phyloP scores from a whole-genome alignment of 2,113 vertebrate genomes.

The Bos indicus region DNA sequence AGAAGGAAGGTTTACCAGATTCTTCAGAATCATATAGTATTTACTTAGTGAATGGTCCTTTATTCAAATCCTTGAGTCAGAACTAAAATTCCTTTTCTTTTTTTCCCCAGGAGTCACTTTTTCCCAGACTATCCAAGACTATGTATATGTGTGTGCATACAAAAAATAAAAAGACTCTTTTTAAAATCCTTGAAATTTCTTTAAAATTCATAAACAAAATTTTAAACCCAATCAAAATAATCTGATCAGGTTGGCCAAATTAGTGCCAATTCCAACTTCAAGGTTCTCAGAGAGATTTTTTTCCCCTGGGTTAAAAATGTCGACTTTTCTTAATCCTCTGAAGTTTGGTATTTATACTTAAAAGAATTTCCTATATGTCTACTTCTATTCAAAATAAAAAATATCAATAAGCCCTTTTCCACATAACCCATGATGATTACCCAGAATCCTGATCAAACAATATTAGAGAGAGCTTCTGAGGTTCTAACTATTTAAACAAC shows the following conservation, averaged over 20 bases:
- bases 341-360: not conserved
- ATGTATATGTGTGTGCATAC: not conserved
- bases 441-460: not conserved
- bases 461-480: not conserved
- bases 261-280: not conserved
- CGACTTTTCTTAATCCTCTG: not conserved
- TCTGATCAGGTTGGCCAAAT: not conserved
- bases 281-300: not conserved
- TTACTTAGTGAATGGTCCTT: not conserved
- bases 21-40: not conserved
- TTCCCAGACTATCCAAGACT: not conserved
- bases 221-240: not conserved
- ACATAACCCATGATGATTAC: not conserved
- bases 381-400: not conserved
- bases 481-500: not conserved
- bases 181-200: not conserved
- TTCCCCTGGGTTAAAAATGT: fast-evolving
- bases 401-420: not conserved
- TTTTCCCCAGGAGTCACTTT: not conserved
- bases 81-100: not conserved
- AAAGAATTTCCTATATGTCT: not conserved
- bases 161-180: not conserved
- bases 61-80: not conserved
- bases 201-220: not conserved
- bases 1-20: not conserved